Base-by-base conservation (phyloP, 2,888 invertebrate species). In the Erynnis tages region DNA sequence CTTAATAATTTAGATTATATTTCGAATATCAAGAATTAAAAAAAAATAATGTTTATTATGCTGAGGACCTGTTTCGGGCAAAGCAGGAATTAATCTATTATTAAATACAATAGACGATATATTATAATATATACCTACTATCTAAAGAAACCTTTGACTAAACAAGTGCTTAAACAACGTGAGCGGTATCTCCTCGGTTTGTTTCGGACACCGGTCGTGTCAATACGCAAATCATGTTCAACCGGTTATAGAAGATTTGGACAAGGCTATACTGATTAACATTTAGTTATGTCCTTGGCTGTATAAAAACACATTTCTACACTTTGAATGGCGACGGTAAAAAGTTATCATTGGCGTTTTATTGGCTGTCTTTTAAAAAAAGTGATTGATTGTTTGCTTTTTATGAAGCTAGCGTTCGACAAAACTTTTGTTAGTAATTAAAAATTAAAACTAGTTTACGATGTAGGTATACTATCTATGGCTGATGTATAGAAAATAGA, bases 191-290 rank as follows among this genome's bases (percentile, higher is more conserved):
- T 44, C 44, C 21, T 32, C 13, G 44, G 30, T 43, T 17, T 41
- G 25, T 27, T 30, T 29, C 17, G 14, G n/a, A 19, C 19, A 19
- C 32, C 17, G 34, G 37, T 34, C 35, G 27, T 5, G 17, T 37
- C 10, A 13, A 23, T n/a, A 41, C 38, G 19, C 41, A 49, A 49
- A 49, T 49, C 49, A 34, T 41, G 49, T 41, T 41, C 25, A n/a
- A 49, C 49, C 49, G 49, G 49, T 49, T 41, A 44, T 14, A 40
- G 49, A 49, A 48, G 48, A 41, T 41, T 40, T 38, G 29, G 34
- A 30, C 49, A 41, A 49, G 49, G 49, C 49, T 40, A 41, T 13
- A 8, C 11, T 23, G 41, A 41, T 41, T 49, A 41, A 32, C 41
- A 49, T 40, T 48, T n/a, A n/a, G 40, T 21, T 2, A 3, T 23